Evolutionary conservation across 2,888 invertebrate species (phyloP), one percentile per base, ranked within the genome.

Genomic region (Clitarchus hookeri): DNA sequence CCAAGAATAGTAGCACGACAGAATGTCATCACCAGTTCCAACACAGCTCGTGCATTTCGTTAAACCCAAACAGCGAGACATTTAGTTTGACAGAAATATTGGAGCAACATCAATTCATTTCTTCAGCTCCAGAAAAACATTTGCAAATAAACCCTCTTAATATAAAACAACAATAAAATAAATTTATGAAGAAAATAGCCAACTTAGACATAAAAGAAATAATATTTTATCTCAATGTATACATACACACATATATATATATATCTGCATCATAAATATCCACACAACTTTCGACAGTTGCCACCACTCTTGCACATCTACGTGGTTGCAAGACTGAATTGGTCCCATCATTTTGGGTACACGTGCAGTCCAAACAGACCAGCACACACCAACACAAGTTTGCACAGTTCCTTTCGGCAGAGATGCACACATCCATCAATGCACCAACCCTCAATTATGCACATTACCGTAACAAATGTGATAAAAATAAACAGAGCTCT

Each of bases 161-260:
- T 65, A 65, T 65, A 65, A 65, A 65, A 65, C 65, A 65, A 65
- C 65, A 65, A 65, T 65, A 65, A 65, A 65, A 65, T 65, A 65
- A 65, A 65, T 65, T 65, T 65, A 65, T 65, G 65, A 65, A 65
- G 65, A 65, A 65, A 65, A 65, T 65, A 65, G 19, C 65, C 65
- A 65, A 65, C 65, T 65, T n/a, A 65, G 65, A 65, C 65, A 65
- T 65, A 65, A 65, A 65, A 23, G 65, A 65, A 65, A 65, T 65
- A n/a, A 65, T 65, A 65, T 65, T 65, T 65, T 65, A 19, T 65
- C 19, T 65, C 65, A 65, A 19, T 65, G 65, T 65, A 65, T 65
- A 65, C 65, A 65, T 65, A 65, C 16, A 36, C 36, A 65, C 65
- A 65, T 65, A 65, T 65, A 65, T 65, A 65, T 65, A 65, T 65